Percentiles rank a stretch among this genome's conserved stretches.
phyloP scores from a whole-genome alignment of 2,888 invertebrate genomes.

The Pollenia labialis region DNA sequence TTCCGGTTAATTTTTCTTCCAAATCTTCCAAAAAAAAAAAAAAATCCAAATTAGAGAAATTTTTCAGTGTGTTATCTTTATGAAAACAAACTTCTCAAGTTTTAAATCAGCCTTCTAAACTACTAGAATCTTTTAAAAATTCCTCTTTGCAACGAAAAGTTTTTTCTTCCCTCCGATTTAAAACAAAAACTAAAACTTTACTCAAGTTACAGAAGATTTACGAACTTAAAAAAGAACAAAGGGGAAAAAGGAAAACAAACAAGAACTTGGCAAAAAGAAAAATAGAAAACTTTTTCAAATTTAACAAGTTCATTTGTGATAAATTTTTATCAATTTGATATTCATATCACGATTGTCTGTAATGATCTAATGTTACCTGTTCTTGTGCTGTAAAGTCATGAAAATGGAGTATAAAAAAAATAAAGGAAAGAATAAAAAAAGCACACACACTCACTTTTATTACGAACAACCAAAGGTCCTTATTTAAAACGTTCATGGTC shows the following conservation, averaged over 20 bases:
- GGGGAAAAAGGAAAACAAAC: neutral
- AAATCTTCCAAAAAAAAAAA: neutral
- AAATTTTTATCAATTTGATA: conserved; percentile 57
- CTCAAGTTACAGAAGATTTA: conserved; percentile 51
- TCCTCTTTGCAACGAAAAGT: neutral
- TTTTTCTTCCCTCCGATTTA: neutral
- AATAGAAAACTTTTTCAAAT: conserved; percentile 55
- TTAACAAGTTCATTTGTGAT: conserved; percentile 67
- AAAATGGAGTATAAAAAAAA: neutral
- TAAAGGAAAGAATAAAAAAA: neutral
- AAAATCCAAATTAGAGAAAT: no score
- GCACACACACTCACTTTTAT: neutral
- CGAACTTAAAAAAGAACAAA: conserved; percentile 45
- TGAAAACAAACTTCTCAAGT: conserved; percentile 17
- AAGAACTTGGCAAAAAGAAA: neutral
- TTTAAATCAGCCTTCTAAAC: conserved; percentile 27
- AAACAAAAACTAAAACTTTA: conserved; percentile 3
- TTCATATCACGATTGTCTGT: conserved; percentile 72
- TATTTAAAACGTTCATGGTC: conserved; percentile 59
- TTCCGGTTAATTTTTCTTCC: no score
- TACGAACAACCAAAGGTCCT: conserved; percentile 37
- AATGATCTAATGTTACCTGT: conserved; percentile 73
- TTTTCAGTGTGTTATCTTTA: neutral
- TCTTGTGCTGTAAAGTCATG: conserved; percentile 47
- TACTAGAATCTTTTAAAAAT: conserved; percentile 30